These are phyloP conservation scores for Subanguina moxae DNA, from an alignment of 1,140 invertebrate genomes.

Conservation along the genomic window DNA sequence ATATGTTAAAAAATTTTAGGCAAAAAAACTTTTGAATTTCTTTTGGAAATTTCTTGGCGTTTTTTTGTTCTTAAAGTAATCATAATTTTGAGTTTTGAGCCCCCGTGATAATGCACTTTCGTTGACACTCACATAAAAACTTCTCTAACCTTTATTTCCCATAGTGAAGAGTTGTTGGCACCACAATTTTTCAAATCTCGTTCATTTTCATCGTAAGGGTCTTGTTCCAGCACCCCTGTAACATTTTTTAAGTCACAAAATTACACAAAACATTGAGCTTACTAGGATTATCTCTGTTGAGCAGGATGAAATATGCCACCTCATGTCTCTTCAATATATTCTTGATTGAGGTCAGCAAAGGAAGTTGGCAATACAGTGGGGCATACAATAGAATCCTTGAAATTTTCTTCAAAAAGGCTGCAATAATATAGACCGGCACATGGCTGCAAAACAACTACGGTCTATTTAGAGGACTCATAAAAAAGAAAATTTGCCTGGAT, in stretches of 20 bases:
- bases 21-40: too few relatives aligned
- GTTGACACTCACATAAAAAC: too few relatives aligned
- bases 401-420: conserved; percentile 18
- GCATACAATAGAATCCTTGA: conserved; percentile 20
- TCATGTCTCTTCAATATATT: conserved; percentile 18
- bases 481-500: conserved; percentile 19
- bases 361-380: conserved; percentile 23
- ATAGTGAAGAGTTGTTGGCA: conserved; percentile 23
- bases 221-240: conserved; percentile 13
- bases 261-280: not conserved
- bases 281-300: conserved; percentile 18
- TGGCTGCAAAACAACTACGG: conserved; percentile 12
- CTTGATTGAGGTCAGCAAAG: conserved; percentile 24
- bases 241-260: not conserved
- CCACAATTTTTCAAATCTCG: conserved; percentile 23
- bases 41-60: too few relatives aligned
- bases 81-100: too few relatives aligned
- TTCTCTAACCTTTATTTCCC: conserved; percentile 24
- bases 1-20: too few relatives aligned
- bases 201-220: conserved; percentile 28
- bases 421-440: conserved; percentile 24
- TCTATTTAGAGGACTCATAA: conserved; percentile 8
- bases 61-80: too few relatives aligned
- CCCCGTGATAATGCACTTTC: too few relatives aligned
- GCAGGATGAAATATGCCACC: conserved; percentile 12